Percentiles rank a stretch among this genome's conserved stretches.
Evolutionary conservation across 2,888 invertebrate species (phyloP).

Genomic region (Chymomyza fuscimana): DNA sequence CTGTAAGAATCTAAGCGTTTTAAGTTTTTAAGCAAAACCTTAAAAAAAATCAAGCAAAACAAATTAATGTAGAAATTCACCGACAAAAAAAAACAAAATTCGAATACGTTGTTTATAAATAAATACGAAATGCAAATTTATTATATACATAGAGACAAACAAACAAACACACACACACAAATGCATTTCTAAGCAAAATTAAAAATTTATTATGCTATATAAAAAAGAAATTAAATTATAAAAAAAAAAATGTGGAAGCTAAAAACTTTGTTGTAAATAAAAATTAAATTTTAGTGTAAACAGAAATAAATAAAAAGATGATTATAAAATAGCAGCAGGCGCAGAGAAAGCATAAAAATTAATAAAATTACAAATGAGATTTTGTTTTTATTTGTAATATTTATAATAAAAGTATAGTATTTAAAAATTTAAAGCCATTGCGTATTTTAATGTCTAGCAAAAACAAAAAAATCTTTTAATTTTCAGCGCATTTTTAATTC

Average conservation of each 20-base stretch:
- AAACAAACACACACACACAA: slow-evolving; percentile 30
- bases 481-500: neutral
- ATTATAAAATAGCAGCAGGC: slow-evolving; percentile 28
- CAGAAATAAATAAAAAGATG: slow-evolving; percentile 39
- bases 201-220: slow-evolving; percentile 37
- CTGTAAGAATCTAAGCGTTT: slow-evolving; percentile 76
- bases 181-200: slow-evolving; percentile 37
- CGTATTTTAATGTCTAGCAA: neutral
- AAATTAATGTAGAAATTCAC: slow-evolving; percentile 54
- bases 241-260: slow-evolving; percentile 37
- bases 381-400: slow-evolving; percentile 74
- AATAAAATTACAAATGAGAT: slow-evolving; percentile 71
- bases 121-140: slow-evolving; percentile 47
- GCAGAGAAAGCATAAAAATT: slow-evolving; percentile 60
- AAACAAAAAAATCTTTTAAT: neutral
- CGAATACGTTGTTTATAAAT: slow-evolving; percentile 40
- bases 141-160: slow-evolving; percentile 49
- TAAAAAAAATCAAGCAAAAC: slow-evolving; percentile 19
- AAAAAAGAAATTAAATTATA: slow-evolving; percentile 9
- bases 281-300: slow-evolving; percentile 79
- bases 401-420: slow-evolving; percentile 74
- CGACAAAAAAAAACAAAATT: slow-evolving; percentile 53
- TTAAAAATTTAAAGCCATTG: slow-evolving; percentile 58
- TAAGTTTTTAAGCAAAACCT: slow-evolving; percentile 49
- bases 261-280: slow-evolving; percentile 79